These are phyloP conservation scores for Sylvia borin DNA, from an alignment of 2,797 vertebrate species.

Conservation along the genomic window DNA sequence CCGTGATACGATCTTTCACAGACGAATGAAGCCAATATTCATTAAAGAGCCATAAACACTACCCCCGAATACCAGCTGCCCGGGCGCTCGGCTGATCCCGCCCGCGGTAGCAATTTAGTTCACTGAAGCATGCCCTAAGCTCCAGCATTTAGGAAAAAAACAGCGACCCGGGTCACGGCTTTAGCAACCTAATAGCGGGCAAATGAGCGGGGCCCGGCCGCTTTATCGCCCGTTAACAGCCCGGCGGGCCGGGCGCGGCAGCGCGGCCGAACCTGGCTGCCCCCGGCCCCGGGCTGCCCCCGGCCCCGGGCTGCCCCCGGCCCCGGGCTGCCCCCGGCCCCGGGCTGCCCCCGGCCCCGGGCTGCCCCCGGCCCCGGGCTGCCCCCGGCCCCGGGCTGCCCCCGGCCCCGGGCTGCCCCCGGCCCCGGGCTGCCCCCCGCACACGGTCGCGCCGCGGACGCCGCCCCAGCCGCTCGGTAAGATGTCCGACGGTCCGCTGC, in stretches of 20 bases:
- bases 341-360: too few species aligned
- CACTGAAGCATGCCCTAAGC: slow-evolving; percentile 60
- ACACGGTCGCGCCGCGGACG: background rate
- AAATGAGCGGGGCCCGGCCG: slow-evolving; percentile 68
- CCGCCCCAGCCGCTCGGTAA: background rate
- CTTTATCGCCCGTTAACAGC: slow-evolving; percentile 62
- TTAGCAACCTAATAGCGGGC: slow-evolving; percentile 73
- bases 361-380: too few species aligned
- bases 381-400: too few species aligned
- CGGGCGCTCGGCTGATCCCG: background rate
- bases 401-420: background rate
- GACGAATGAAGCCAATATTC: background rate
- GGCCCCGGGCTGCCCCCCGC: background rate
- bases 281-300: background rate
- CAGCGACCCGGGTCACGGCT: slow-evolving; percentile 70
- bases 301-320: too few species aligned
- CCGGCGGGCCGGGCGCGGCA: background rate
- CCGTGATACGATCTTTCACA: slow-evolving; percentile 14
- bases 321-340: too few species aligned
- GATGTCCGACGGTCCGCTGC: background rate
- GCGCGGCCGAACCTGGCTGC: background rate
- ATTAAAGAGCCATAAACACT: slow-evolving; percentile 50
- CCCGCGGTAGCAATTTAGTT: slow-evolving; percentile 51
- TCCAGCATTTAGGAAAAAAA: slow-evolving; percentile 65
- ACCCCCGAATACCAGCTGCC: background rate